Percentiles rank a stretch among this genome's conserved stretches.
These are phyloP conservation scores for Pseudopodoces humilis DNA, from an alignment of 2,113 vertebrate species.

Conservation along the genomic window DNA sequence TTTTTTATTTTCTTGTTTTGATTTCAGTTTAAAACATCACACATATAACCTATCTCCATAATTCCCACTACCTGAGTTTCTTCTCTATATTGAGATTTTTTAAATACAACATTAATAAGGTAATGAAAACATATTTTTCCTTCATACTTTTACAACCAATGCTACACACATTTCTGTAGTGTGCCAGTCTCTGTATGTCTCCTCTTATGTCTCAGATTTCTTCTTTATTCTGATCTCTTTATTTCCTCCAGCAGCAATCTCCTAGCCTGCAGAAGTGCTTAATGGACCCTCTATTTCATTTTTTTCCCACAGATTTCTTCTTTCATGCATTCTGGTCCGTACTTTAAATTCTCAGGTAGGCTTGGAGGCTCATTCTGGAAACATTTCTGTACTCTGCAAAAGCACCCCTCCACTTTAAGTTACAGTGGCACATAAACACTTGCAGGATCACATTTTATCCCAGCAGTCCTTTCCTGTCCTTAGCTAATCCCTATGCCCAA, in stretches of 20 bases:
- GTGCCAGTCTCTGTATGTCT: background rate
- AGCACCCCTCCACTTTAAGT: background rate
- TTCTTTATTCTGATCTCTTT: background rate
- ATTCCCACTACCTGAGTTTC: background rate
- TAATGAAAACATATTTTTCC: background rate
- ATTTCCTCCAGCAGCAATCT: background rate
- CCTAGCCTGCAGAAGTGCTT: background rate
- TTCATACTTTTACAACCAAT: background rate
- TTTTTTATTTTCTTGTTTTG: background rate
- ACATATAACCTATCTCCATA: background rate
- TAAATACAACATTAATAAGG: background rate
- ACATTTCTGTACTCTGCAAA: background rate
- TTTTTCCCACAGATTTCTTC: background rate
- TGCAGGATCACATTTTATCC: background rate
- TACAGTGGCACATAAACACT: background rate
- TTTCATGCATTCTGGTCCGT: background rate
- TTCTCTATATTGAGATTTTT: background rate
- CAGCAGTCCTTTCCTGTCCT: background rate
- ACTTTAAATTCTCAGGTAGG: background rate
- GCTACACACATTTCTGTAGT: background rate
- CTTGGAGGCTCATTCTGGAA: background rate
- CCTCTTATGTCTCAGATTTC: background rate
- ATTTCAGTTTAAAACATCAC: background rate
- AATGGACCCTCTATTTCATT: background rate
- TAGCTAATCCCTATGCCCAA: background rate